Base-by-base conservation (phyloP, 2,797 vertebrate species). In the Melanogrammus aeglefinus region DNA sequence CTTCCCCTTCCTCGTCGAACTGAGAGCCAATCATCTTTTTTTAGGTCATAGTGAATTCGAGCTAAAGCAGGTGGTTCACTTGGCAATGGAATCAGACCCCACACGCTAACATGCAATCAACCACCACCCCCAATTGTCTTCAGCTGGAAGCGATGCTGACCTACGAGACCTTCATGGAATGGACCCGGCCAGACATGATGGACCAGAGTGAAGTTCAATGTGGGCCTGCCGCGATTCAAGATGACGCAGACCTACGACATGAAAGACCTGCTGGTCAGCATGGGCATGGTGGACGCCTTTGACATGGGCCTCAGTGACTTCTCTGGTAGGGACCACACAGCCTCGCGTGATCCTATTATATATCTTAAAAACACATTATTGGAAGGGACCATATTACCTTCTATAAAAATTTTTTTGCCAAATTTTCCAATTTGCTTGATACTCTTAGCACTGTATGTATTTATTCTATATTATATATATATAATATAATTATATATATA, bases 231-330 rank as follows among this genome's bases (percentile, higher is more conserved):
- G 27, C 94, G 88, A 4, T 94, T 98, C 83, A 96, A 96, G 88
- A 79, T 98, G 83, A 95, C 96, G 85, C 92, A 96, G 89, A 83
- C 69, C 0, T 97, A 96, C 0, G 90, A 96, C 84, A 74, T 99
- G 87, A 94, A 96, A 36, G 44, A 81, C 0, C 10, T 95, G 36
- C 92, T 99, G 79, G 75, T 75, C 21, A 89, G 87, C 77, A 94
- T 98, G 94, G 97, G 97, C 80, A 98, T 99, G 96, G 82, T 66
- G 7, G 96, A 97, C 0, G 96, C 94, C 0, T 99, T 98, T 36
- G 88, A 95, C 0, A 0, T 0, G 0, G 0, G 0, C 0, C 90
- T 18, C 73, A 92, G 95, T 4, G 90, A 99, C 87, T 97, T 98
- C 72, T 96, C 97, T 0, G 91, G 91, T 92, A 88, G 27, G 85